A percentile compares a stretch with the other conserved stretches of the same genome.
Evolutionary conservation across 2,888 invertebrate species (phyloP).

Genomic region (Leucoma salicis): DNA sequence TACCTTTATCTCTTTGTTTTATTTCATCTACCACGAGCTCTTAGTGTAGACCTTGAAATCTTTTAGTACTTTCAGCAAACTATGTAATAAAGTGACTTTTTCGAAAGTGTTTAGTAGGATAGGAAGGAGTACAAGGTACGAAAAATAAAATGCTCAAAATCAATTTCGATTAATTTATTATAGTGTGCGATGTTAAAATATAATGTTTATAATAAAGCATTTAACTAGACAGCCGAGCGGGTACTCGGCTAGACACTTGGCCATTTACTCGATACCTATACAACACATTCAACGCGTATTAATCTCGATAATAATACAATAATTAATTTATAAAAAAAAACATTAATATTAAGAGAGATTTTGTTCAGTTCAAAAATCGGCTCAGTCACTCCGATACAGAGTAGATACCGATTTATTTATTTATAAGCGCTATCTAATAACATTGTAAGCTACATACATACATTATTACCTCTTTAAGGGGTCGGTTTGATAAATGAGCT

Average conservation of each 20-base stretch:
- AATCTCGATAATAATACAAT: conserved; percentile 54
- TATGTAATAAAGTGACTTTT: too few species aligned
- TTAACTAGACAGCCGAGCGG: conserved; percentile 60
- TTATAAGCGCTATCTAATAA: conserved; percentile 72
- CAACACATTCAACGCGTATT: conserved; percentile 59
- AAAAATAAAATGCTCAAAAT: conserved; percentile 45
- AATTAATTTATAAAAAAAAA: conserved; percentile 45
- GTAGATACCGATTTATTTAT: conserved; percentile 63
- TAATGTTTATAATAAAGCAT: conserved; percentile 80
- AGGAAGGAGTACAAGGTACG: too few species aligned
- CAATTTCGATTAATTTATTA: conserved; percentile 81
- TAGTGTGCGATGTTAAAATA: conserved; percentile 82
- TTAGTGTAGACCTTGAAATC: too few species aligned
- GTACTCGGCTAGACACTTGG: conserved; percentile 50
- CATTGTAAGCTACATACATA: conserved; percentile 51
- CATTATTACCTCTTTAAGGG: conserved; percentile 33
- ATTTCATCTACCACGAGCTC: conserved; percentile 1
- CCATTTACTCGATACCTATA: conserved; percentile 55
- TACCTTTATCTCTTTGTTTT: conserved; percentile 6
- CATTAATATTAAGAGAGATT: conserved; percentile 57
- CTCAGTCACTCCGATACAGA: conserved; percentile 73
- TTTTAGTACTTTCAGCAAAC: too few species aligned
- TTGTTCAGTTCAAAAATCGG: conserved; percentile 62
- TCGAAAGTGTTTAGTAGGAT: too few species aligned
- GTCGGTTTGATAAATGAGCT: conserved; percentile 6